Base-by-base conservation (phyloP, 2,888 invertebrate genomes). In the Xestobium rufovillosum region DNA sequence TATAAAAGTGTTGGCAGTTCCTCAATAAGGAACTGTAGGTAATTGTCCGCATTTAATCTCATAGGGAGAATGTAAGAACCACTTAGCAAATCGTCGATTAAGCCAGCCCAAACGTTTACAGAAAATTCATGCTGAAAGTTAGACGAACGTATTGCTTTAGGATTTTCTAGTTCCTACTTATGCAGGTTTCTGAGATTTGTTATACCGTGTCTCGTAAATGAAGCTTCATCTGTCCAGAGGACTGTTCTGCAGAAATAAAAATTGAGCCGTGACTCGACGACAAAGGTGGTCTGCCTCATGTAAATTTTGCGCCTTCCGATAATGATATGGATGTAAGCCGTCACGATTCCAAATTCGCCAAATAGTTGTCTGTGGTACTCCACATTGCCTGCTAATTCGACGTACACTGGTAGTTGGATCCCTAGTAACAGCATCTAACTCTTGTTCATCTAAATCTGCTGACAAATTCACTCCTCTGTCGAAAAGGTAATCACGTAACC, bases 321-420 rank as follows among this genome's bases (percentile, higher is more conserved):
- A 33, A 33, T 33, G 34, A 31, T 33, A 33, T 13, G 35, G 35
- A 34, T 34, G 10, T 34, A 34, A 14, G 35, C 35, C 35, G 12
- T 34, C 35, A 34, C 35, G 35, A 34, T 34, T 34, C 12, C 33
- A 34, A 34, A 34, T 33, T 34, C 35, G 12, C 32, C 14, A 34
- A 34, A 34, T 14, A 6, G 32, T 34, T 14, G 14, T 17, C 34
- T 12, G 35, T 34, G 35, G 35, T 11, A 34, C 28, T 27, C 10
- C 28, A 27, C 9, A 12, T 27, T 27, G 28, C 28, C 28, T 4
- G 28, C 28, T 27, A 27, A 27, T 27, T 4, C 28, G 28, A 27
- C 28, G 28, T 27, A 27, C 28, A 27, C 28, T 27, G 28, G 28
- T 8, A 27, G 28, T 27, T n/a, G 28, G 28, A 27, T 27, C 6